phyloP scores from a whole-genome alignment of 37 sponge, comb jelly and placozoan species.

The Halichondria panicea region DNA sequence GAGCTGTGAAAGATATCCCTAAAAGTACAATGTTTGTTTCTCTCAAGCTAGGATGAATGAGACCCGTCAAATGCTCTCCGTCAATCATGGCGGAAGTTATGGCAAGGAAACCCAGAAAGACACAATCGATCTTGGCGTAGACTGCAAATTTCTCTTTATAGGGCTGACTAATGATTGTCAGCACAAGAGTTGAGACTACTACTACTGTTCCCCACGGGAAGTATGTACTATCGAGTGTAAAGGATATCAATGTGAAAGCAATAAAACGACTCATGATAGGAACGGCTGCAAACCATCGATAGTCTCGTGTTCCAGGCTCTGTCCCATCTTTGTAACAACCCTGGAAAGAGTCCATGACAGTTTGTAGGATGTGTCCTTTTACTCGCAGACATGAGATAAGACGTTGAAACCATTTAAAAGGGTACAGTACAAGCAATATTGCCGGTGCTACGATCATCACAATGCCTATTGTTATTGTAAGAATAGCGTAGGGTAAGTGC shows the following conservation, averaged over 20 bases:
- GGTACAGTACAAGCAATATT: constrained; percentile 25
- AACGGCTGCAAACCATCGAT: constrained; percentile 58
- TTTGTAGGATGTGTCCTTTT: constrained; percentile 2
- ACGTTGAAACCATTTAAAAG: constrained; percentile 8
- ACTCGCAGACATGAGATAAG: neutral
- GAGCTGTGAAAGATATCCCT: neutral
- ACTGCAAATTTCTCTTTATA: neutral
- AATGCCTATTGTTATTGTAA: constrained; percentile 7
- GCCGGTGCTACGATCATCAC: constrained; percentile 35
- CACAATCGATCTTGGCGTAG: neutral
- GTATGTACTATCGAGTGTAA: neutral
- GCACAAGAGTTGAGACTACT: neutral
- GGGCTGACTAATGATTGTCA: neutral
- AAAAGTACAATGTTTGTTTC: neutral
- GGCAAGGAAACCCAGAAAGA: neutral
- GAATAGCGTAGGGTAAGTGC: constrained; percentile 37
- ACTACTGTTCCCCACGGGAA: neutral
- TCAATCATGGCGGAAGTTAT: neutral
- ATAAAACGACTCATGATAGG: constrained; percentile 39
- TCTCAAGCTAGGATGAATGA: no score
- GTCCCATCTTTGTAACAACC: constrained; percentile 73
- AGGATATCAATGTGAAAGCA: no score
- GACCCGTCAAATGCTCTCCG: neutral
- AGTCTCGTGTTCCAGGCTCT: constrained; percentile 26
- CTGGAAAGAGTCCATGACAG: constrained; percentile 54